phyloP scores from a whole-genome alignment of 2,113 vertebrate species.

The Salvelinus namaycush region DNA sequence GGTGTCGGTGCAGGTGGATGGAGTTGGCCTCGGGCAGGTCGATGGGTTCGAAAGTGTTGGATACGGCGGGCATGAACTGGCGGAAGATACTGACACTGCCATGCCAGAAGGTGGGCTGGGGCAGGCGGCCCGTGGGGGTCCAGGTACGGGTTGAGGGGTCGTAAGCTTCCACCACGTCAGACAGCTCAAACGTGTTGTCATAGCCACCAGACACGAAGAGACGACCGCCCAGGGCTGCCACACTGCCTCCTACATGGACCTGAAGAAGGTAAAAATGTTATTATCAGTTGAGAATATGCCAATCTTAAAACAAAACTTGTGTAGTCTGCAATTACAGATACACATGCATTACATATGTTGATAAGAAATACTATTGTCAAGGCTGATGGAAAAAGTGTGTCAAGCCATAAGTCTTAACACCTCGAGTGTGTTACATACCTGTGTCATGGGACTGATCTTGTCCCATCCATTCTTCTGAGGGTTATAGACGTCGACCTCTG shows the following conservation, averaged over 20 bases:
- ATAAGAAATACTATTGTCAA: too few species aligned
- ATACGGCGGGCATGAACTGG: constrained; percentile 93
- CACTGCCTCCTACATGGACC: constrained; percentile 94
- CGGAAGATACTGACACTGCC: constrained; percentile 98
- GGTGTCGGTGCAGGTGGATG: constrained; percentile 77
- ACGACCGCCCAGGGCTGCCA: constrained; percentile 88
- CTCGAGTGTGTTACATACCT: constrained; percentile 74
- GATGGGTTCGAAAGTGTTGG: constrained; percentile 69
- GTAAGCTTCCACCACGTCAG: constrained; percentile 88
- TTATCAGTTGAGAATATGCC: not conserved
- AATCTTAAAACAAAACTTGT: not conserved
- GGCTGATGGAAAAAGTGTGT: not conserved
- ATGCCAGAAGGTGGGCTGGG: constrained; percentile 97
- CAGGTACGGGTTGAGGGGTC: constrained; percentile 80
- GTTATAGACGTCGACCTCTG: constrained; percentile 92
- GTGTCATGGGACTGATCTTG: constrained; percentile 92
- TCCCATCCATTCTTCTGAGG: constrained; percentile 91
- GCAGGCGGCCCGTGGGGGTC: constrained; percentile 83
- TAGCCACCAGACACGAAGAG: constrained; percentile 94
- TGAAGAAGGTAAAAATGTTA: constrained; percentile 44
- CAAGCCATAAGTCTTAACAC: not conserved
- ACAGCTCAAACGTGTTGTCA: constrained; percentile 94
- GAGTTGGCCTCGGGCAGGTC: constrained; percentile 73
- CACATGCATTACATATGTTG: not conserved
- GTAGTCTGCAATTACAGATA: not conserved